Evolutionary conservation across 2,888 invertebrate genomes (phyloP).

Genomic region (Fabriciana adippe): DNA sequence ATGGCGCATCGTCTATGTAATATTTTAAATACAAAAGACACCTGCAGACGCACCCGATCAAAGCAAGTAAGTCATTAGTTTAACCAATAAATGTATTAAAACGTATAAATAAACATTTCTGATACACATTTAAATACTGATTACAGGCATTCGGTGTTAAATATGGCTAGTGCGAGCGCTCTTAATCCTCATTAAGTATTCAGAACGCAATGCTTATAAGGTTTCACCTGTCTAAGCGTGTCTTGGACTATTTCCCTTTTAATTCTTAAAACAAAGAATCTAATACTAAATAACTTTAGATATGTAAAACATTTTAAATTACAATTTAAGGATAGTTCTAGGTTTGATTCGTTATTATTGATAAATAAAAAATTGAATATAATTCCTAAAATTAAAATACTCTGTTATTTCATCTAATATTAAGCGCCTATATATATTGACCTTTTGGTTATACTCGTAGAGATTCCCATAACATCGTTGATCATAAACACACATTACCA

Average conservation of each 20-base stretch:
- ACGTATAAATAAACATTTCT: background rate
- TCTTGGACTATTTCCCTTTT: constrained; percentile 38
- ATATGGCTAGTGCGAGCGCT: constrained; percentile 33
- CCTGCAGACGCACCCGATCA: too few species aligned
- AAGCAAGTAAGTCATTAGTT: background rate
- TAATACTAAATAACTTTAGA: background rate
- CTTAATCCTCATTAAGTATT: constrained; percentile 40
- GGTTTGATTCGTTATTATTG: too few species aligned
- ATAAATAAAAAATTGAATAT: too few species aligned
- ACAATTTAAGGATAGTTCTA: too few species aligned
- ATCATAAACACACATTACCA: too few species aligned
- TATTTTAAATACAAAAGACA: too few species aligned
- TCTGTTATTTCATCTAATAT: too few species aligned
- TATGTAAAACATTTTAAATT: background rate
- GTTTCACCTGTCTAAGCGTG: constrained; percentile 36
- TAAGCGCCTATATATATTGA: too few species aligned
- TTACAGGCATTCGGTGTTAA: constrained; percentile 5
- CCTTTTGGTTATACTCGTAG: too few species aligned
- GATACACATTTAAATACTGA: background rate
- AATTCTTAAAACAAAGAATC: constrained; percentile 13
- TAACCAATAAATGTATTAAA: background rate
- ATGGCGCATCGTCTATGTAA: too few species aligned
- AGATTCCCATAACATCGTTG: too few species aligned
- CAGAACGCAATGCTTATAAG: constrained; percentile 37
- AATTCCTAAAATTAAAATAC: too few species aligned